These are phyloP conservation scores for Bruchidius siliquastri DNA, from an alignment of 2,888 invertebrate species.

Conservation along the genomic window DNA sequence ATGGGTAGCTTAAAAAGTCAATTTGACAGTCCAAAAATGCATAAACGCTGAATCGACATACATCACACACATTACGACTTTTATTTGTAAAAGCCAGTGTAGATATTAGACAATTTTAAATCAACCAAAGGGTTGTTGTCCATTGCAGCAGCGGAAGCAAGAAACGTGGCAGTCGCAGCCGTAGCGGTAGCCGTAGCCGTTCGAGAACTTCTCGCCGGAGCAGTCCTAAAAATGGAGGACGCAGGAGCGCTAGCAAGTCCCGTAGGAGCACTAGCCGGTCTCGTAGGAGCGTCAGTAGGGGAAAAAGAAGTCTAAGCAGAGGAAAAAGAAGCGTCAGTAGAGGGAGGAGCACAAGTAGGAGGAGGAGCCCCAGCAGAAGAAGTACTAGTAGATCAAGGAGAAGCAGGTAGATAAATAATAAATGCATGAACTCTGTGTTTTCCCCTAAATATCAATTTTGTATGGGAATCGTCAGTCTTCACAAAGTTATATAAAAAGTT, in stretches of 20 bases:
- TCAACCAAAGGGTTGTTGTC: constrained; percentile 4
- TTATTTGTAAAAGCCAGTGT: too few species aligned
- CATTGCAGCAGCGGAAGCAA: constrained; percentile 16
- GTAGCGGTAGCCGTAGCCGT: constrained; percentile 19
- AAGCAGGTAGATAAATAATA: constrained; percentile 3
- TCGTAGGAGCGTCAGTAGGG: constrained; percentile 24
- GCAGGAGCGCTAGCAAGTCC: constrained; percentile 26
- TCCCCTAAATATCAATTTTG: too few species aligned
- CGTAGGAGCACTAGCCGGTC: constrained; percentile 26
- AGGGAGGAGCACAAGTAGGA: constrained; percentile 11
- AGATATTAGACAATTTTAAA: constrained; percentile 5
- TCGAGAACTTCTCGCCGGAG: constrained; percentile 11
- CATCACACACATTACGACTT: too few species aligned
- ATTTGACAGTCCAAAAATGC: too few species aligned
- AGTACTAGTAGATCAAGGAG: constrained; percentile 1
- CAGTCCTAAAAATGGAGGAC: constrained; percentile 13
- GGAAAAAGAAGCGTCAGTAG: constrained; percentile 10
- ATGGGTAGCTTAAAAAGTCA: too few species aligned
- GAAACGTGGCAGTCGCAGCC: constrained; percentile 13
- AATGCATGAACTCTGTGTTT: too few species aligned
- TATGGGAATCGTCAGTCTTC: too few species aligned
- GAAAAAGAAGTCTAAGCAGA: constrained; percentile 9
- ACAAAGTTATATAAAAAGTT: too few species aligned
- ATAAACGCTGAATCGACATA: too few species aligned
- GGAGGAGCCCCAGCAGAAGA: constrained; percentile 23